A percentile compares a stretch with the other conserved stretches of the same genome.
Evolutionary conservation across 2,113 vertebrate genomes (phyloP).

Genomic region (Cygnus buccinator): DNA sequence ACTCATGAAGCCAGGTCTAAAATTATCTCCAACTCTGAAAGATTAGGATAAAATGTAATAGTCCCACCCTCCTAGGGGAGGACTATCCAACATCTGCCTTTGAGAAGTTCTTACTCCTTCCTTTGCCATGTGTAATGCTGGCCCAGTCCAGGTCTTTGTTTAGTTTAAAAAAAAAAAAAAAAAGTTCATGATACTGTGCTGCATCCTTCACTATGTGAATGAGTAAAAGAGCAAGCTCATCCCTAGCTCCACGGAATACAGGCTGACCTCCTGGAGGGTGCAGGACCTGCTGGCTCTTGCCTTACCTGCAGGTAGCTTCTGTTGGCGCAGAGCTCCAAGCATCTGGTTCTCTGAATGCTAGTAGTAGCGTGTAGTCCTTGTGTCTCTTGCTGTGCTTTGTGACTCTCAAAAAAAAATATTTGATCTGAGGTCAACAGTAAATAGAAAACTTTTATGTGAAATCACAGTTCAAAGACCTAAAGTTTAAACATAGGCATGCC

Average conservation of each 20-base stretch:
- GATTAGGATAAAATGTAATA: neutral
- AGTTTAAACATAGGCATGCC: accelerated
- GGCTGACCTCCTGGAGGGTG: neutral
- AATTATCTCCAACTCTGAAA: neutral
- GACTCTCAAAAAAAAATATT: no score
- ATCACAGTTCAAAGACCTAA: neutral
- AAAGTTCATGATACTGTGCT: neutral
- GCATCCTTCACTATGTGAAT: neutral
- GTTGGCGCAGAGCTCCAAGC: neutral
- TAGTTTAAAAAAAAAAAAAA: neutral
- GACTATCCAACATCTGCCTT: neutral
- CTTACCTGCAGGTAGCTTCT: neutral
- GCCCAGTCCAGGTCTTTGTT: neutral
- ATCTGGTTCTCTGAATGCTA: no score
- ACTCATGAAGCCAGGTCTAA: neutral
- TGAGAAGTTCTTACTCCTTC: neutral
- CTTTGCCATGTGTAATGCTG: neutral
- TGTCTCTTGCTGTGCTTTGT: neutral
- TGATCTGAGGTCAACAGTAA: neutral
- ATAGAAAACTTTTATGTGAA: neutral
- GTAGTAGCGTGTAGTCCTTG: neutral
- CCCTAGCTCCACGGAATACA: neutral
- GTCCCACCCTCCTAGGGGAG: neutral
- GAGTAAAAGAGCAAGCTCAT: neutral
- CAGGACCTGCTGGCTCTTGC: neutral